Evolutionary conservation across 53 echinoderm and acorn worm species (phyloP).

Genomic region (Henricia sp.): DNA sequence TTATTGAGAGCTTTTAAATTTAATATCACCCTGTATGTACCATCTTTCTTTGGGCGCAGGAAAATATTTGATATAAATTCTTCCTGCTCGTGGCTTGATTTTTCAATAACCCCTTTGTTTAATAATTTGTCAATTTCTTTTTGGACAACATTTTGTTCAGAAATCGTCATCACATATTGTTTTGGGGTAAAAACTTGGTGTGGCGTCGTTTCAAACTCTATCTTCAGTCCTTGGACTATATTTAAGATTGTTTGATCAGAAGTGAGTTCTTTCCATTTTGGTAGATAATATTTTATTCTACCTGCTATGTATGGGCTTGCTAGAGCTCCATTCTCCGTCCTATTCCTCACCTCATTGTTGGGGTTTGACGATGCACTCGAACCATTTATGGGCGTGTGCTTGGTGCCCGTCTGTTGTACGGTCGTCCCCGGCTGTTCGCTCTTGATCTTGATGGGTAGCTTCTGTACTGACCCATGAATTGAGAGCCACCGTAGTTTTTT

Average conservation of each 20-base stretch:
- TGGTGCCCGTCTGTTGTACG: too few relatives aligned
- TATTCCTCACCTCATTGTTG: too few relatives aligned
- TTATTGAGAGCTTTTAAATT: slow-evolving; percentile 22
- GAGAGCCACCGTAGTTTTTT: too few relatives aligned
- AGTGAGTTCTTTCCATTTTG: not conserved
- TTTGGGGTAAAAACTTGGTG: not conserved
- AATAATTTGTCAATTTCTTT: slow-evolving; percentile 5
- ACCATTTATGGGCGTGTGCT: too few relatives aligned
- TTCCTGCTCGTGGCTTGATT: too few relatives aligned
- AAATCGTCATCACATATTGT: not conserved
- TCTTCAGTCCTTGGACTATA: not conserved
- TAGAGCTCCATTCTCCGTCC: too few relatives aligned
- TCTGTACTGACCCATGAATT: too few relatives aligned
- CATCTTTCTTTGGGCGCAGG: slow-evolving; percentile 15
- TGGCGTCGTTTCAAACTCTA: slow-evolving; percentile 11
- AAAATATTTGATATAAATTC: too few relatives aligned
- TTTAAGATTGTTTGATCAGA: slow-evolving; percentile 16
- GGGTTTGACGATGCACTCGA: too few relatives aligned
- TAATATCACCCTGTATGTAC: slow-evolving; percentile 23
- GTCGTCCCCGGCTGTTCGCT: too few relatives aligned
- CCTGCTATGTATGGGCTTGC: not conserved
- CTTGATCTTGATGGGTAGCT: too few relatives aligned
- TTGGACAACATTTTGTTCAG: not conserved
- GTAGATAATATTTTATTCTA: not conserved
- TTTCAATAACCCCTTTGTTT: too few relatives aligned